phyloP scores from a whole-genome alignment of 2,888 invertebrate species.

The Ptycholaimellus sp. region DNA sequence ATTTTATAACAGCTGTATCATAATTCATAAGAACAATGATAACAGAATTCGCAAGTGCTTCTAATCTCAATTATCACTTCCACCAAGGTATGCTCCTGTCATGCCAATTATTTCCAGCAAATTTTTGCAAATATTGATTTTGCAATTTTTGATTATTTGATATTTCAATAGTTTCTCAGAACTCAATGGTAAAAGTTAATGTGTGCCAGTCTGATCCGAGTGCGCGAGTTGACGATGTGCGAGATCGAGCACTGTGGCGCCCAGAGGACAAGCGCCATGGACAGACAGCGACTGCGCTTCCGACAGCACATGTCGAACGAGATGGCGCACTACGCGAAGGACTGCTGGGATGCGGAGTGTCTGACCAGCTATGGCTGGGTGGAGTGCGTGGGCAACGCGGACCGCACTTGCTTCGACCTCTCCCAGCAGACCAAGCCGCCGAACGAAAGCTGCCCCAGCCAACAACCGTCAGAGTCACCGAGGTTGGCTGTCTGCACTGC shows the following conservation, averaged over 20 bases:
- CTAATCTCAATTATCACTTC: too few relatives aligned
- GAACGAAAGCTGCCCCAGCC: slow-evolving; percentile 71
- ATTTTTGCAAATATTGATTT: too few relatives aligned
- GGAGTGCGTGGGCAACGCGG: slow-evolving; percentile 97
- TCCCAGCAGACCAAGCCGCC: slow-evolving; percentile 70
- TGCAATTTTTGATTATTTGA: too few relatives aligned
- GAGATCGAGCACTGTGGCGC: slow-evolving; percentile 98
- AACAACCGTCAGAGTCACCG: slow-evolving; percentile 25
- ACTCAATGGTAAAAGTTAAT: too few relatives aligned
- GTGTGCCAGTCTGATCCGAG: too few relatives aligned
- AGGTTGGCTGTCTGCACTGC: too few relatives aligned
- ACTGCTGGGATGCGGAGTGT: slow-evolving; percentile 99
- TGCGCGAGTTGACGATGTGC: slow-evolving; percentile 98
- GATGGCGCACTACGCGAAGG: slow-evolving; percentile 95
- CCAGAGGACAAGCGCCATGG: slow-evolving; percentile 63
- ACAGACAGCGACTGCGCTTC: slow-evolving; percentile 60
- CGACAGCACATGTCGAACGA: slow-evolving; percentile 96
- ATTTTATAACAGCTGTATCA: too few relatives aligned
- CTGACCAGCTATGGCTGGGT: slow-evolving; percentile 92
- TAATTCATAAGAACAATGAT: too few relatives aligned
- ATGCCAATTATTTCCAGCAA: too few relatives aligned
- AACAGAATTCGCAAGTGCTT: too few relatives aligned
- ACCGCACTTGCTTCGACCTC: slow-evolving; percentile 87
- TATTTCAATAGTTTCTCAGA: too few relatives aligned
- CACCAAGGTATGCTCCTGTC: too few relatives aligned